Evolutionary conservation across 2,797 vertebrate genomes (phyloP).

Genomic region (Tympanoctomys barrerae): DNA sequence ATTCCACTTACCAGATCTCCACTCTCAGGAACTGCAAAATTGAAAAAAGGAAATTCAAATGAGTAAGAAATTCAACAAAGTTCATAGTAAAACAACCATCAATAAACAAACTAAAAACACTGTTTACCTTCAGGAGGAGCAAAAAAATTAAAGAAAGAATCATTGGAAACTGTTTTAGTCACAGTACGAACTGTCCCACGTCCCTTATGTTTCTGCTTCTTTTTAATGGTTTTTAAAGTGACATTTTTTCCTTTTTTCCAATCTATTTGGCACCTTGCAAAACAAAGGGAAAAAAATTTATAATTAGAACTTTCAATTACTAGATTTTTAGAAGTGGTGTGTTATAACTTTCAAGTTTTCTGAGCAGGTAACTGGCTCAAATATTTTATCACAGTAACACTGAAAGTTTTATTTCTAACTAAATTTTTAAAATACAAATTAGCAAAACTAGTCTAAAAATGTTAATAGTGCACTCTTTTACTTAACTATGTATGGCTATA

Average conservation of each 20-base stretch:
- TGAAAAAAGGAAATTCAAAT: conserved; percentile 71
- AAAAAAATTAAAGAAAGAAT: conserved; percentile 99
- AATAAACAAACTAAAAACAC: neutral
- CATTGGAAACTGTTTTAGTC: conserved; percentile 98
- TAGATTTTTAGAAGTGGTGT: neutral
- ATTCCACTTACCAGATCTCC: conserved; percentile 96
- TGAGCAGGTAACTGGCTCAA: neutral
- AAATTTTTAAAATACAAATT: neutral
- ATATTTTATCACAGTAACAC: neutral
- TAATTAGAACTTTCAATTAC: conserved; percentile 54
- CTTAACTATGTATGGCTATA: neutral
- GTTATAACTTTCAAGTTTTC: conserved; percentile 37
- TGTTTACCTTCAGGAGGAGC: conserved; percentile 96
- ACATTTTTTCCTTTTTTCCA: conserved; percentile 99
- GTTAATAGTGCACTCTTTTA: neutral
- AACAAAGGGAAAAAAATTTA: conserved; percentile 42
- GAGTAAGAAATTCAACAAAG: conserved; percentile 50
- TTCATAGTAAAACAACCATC: conserved; percentile 38
- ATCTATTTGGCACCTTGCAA: conserved; percentile 95
- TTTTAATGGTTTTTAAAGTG: conserved; percentile 99
- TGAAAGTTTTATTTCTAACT: conserved; percentile 35
- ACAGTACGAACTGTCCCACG: conserved; percentile 98
- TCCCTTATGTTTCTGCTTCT: conserved; percentile 99
- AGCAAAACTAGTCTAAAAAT: conserved; percentile 2
- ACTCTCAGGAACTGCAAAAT: conserved; percentile 95